Evolutionary conservation across 2,888 invertebrate species (phyloP).

Genomic region (Parthenolecanium corni): DNA sequence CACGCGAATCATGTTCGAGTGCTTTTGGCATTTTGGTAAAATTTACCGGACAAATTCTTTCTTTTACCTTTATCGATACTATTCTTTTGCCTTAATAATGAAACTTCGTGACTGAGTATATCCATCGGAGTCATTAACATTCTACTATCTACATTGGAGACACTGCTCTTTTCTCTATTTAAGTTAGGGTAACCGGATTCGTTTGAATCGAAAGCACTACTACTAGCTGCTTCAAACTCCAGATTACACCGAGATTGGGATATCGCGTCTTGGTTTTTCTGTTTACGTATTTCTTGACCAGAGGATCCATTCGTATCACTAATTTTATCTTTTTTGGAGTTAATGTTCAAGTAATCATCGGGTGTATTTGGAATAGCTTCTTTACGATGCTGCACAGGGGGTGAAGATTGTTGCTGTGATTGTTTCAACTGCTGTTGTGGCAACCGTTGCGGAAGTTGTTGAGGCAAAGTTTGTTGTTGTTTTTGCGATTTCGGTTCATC

Average conservation of each 20-base stretch:
- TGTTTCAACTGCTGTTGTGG: no score
- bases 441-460: background rate
- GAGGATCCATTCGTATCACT: background rate
- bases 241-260: background rate
- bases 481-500: background rate
- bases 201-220: background rate
- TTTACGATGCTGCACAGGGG: background rate
- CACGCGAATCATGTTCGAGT: no score
- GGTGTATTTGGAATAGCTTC: background rate
- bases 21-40: no score
- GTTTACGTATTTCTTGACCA: background rate
- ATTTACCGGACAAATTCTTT: no score
- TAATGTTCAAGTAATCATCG: background rate
- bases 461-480: background rate
- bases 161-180: background rate
- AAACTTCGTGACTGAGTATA: background rate
- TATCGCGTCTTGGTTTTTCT: background rate
- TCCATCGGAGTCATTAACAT: constrained; percentile 3
- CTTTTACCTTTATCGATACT: constrained; percentile 3
- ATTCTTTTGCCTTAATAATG: constrained; percentile 8
- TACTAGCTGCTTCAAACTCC: background rate
- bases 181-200: constrained; percentile 4
- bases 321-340: background rate
- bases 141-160: constrained; percentile 3
- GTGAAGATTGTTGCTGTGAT: background rate